Base-by-base conservation (phyloP, 2,888 invertebrate species). In the Caenorhabditis sinica region DNA sequence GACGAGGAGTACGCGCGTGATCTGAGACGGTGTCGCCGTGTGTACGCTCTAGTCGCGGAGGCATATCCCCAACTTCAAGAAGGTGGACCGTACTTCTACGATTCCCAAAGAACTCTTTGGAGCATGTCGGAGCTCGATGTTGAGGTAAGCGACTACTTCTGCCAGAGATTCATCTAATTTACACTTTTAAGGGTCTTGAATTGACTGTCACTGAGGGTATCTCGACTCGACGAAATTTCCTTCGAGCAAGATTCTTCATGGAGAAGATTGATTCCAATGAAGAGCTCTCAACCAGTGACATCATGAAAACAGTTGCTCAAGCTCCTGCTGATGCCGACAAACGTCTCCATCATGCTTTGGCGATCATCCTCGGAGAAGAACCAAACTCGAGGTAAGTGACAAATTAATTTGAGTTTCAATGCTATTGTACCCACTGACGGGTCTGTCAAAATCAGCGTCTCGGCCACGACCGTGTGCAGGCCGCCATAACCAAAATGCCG, bases 71-170 rank as follows among this genome's bases (percentile, higher is more conserved):
- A 17, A 3, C 15, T 53, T 2, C 30, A 65, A 45, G n/a, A 28
- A 0, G 61, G 61, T 2, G 61, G 61, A n/a, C 45, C 45, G 6
- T 75, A n/a, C 25, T 75, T 75, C 43, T 75, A 75, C 11, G 75
- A 75, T 11, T 13, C 56, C 15, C 75, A 75, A 56, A 51, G 43
- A 1, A 51, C 30, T 30, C 51, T 75, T 17, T 75, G 61, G 30
- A 30, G 65, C 8, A n/a, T 75, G 1, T 45, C 63, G 3, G n/a
- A 36, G n/a, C n/a, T 75, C 15, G 4, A 40, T 8, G 17, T n/a
- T 2, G 56, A 69, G 25, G 69, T 56, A 25, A 25, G 30, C 13
- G 13, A 36, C 17, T 43, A 43, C 28, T 28, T 9, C 28, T 11
- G 53, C 4, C 1, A 11, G 60, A 20, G 36, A n/a, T n/a, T 36